Percentiles rank a stretch among this genome's conserved stretches.
Evolutionary conservation across 1,140 invertebrate genomes (phyloP).

Genomic region (Psix sp.): DNA sequence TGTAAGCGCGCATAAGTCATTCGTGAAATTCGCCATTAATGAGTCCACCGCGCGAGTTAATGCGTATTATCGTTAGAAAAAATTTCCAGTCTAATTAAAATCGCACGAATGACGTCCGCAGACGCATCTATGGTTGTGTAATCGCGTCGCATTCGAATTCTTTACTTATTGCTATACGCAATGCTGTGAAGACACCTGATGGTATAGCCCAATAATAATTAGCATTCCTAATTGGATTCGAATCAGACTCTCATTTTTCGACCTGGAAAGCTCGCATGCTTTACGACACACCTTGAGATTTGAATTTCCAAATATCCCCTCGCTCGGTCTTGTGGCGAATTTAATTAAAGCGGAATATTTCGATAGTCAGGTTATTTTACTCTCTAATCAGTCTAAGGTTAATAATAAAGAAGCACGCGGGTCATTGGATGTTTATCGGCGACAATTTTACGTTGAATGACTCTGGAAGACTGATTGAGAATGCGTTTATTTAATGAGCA

Average conservation of each 20-base stretch:
- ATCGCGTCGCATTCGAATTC: no score
- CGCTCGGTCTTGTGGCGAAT: slow-evolving; percentile 4
- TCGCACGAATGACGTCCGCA: not conserved
- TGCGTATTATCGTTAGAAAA: slow-evolving; percentile 5
- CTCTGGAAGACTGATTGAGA: slow-evolving; percentile 7
- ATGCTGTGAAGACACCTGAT: no score
- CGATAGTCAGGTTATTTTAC: slow-evolving; percentile 36
- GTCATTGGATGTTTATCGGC: slow-evolving; percentile 30
- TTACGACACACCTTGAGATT: slow-evolving; percentile 11
- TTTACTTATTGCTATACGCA: no score
- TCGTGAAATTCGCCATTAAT: slow-evolving; percentile 48
- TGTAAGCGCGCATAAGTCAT: slow-evolving; percentile 45
- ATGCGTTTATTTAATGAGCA: slow-evolving; percentile 21
- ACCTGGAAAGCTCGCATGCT: slow-evolving; percentile 8
- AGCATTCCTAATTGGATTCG: slow-evolving; percentile 45
- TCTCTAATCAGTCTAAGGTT: slow-evolving; percentile 38
- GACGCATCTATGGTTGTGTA: not conserved
- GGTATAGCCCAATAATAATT: no score
- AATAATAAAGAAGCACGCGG: slow-evolving; percentile 32
- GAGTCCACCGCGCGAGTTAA: slow-evolving; percentile 26
- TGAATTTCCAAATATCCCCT: slow-evolving; percentile 23
- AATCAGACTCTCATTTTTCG: slow-evolving; percentile 31
- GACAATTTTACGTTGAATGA: slow-evolving; percentile 12
- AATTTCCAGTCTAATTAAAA: slow-evolving; percentile 28
- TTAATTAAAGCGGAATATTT: slow-evolving; percentile 34